A percentile compares a stretch with the other conserved stretches of the same genome.
Evolutionary conservation across 1,140 invertebrate genomes (phyloP).

Genomic region (Pachypeltis micranthus): DNA sequence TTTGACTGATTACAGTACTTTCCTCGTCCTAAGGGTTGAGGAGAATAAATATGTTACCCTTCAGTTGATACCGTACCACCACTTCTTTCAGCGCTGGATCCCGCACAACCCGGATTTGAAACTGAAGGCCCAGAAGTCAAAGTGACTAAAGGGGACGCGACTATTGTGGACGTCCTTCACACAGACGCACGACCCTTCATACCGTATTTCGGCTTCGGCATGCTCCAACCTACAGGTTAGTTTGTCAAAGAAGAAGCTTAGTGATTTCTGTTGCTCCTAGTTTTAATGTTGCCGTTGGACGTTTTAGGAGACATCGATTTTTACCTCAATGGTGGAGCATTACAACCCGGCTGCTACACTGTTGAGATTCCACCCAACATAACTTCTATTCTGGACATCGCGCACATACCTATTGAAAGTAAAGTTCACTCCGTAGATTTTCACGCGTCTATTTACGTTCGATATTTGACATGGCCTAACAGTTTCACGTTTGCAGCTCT

Average conservation of each 20-base stretch:
- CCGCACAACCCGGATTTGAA: slow-evolving; percentile 39
- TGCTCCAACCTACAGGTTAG: slow-evolving; percentile 32
- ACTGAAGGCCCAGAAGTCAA: slow-evolving; percentile 31
- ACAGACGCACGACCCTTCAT: slow-evolving; percentile 36
- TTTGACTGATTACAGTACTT: too few relatives aligned
- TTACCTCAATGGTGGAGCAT: slow-evolving; percentile 30
- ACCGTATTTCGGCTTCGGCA: slow-evolving; percentile 35
- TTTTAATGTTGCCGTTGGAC: too few relatives aligned
- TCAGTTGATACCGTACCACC: background rate
- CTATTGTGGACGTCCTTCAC: slow-evolving; percentile 39
- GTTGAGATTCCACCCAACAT: slow-evolving; percentile 20
- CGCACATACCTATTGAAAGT: slow-evolving; percentile 27
- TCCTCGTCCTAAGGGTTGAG: too few relatives aligned
- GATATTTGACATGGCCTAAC: too few relatives aligned
- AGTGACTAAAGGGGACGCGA: slow-evolving; percentile 34
- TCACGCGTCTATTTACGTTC: too few relatives aligned
- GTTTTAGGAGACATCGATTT: slow-evolving; percentile 26
- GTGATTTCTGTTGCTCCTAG: background rate
- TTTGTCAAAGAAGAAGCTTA: background rate
- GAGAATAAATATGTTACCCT: too few relatives aligned
- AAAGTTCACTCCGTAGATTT: slow-evolving; percentile 10
- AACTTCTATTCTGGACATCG: slow-evolving; percentile 24
- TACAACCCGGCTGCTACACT: slow-evolving; percentile 31
- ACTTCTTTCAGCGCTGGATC: slow-evolving; percentile 35
- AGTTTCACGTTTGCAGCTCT: too few relatives aligned